Conservation (phyloP, 2,797 vertebrate genomes). For the Borostomias antarcticus region DNA sequence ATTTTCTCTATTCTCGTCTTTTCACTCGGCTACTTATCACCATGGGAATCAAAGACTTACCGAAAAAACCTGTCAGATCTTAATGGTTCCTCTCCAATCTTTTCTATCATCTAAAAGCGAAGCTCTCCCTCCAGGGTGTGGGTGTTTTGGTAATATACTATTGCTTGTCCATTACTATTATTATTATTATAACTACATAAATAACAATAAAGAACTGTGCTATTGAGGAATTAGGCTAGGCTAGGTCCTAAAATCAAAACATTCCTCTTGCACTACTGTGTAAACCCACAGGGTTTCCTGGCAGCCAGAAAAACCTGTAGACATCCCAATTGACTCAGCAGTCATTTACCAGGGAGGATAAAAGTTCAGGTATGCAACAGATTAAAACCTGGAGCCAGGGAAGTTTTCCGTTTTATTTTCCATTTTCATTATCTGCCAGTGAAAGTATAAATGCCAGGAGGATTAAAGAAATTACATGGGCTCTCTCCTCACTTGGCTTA, state of each 20-base stretch:
- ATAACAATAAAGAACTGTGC: background rate
- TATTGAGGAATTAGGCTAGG: background rate
- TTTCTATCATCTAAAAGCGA: background rate
- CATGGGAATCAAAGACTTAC: too few species aligned
- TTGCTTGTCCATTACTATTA: too few species aligned
- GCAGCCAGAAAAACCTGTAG: constrained; percentile 41
- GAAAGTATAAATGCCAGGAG: constrained; percentile 84
- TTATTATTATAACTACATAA: background rate
- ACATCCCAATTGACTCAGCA: constrained; percentile 65
- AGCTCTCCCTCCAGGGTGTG: background rate
- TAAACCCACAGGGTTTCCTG: constrained; percentile 40
- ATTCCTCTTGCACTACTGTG: constrained; percentile 26
- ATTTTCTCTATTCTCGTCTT: too few species aligned
- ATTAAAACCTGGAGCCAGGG: constrained; percentile 65
- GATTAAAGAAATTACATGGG: constrained; percentile 85
- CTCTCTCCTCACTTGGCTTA: constrained; percentile 77
- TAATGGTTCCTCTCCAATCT: too few species aligned
- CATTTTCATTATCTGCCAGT: constrained; percentile 82
- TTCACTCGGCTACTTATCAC: too few species aligned
- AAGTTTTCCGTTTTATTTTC: constrained; percentile 81
- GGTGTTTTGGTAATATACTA: background rate
- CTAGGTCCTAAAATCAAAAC: background rate
- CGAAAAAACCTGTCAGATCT: too few species aligned
- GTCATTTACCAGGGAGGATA: constrained; percentile 29
- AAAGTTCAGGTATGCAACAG: constrained; percentile 70